A percentile compares a stretch with the other conserved stretches of the same genome.
Conservation (phyloP, 2,113 vertebrate genomes). For the Herpetotheres cachinnans region DNA sequence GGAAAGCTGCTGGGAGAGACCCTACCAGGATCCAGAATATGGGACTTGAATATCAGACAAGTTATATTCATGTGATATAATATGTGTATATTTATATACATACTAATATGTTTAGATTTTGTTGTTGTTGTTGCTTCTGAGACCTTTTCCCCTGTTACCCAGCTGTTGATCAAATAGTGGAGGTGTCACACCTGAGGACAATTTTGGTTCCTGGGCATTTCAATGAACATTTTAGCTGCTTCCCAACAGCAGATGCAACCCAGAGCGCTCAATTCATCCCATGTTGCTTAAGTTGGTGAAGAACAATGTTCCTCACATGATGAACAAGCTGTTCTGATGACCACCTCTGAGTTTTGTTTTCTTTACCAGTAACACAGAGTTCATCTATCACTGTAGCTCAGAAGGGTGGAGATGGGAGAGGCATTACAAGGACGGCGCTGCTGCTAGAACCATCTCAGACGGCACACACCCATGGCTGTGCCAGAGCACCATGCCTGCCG, state of each 20-base stretch:
- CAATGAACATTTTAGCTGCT: neutral
- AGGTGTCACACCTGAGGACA: neutral
- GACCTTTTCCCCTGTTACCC: neutral
- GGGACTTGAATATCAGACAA: neutral
- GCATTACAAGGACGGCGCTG: neutral
- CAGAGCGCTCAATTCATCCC: neutral
- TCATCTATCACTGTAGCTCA: neutral
- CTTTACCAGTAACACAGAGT: neutral
- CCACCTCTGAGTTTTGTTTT: neutral
- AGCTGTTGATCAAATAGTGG: neutral
- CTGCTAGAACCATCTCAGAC: neutral
- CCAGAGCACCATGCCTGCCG: neutral
- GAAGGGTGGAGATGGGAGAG: neutral
- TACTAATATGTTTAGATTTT: neutral
- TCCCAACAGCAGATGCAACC: neutral
- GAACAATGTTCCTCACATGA: neutral
- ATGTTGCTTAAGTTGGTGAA: neutral
- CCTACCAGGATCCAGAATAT: neutral
- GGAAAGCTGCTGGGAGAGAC: neutral
- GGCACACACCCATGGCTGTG: neutral
- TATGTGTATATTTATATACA: neutral
- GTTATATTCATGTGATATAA: neutral
- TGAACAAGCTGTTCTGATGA: neutral
- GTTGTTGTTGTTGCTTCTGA: neutral
- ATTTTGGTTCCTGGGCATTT: neutral